Percentiles rank a stretch among this genome's conserved stretches.
phyloP scores from a whole-genome alignment of 2,888 invertebrate species.

The Idaea dimidiata region DNA sequence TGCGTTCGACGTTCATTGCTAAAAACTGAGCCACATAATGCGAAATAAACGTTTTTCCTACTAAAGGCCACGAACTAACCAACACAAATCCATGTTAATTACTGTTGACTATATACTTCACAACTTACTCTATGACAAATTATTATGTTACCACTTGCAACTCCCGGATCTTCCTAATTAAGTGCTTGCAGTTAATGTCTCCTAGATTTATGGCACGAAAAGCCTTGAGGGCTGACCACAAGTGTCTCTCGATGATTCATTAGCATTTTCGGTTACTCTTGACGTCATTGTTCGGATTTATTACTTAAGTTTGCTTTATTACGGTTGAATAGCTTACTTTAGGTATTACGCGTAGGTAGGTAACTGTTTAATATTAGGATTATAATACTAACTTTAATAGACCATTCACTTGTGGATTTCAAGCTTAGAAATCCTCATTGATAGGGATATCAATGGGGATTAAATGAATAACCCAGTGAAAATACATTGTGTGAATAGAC shows the following conservation, averaged over 20 bases:
- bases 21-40: no score
- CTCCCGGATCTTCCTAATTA: constrained; percentile 66
- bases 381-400: no score
- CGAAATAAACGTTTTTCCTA: no score
- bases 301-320: constrained; percentile 5
- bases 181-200: constrained; percentile 68
- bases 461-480: no score
- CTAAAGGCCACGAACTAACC: no score
- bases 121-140: constrained; percentile 39
- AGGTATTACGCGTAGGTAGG: not conserved
- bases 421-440: no score
- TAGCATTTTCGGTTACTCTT: constrained; percentile 8
- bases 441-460: no score
- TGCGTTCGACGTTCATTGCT: no score
- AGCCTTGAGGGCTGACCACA: constrained; percentile 21
- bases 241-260: constrained; percentile 17
- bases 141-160: constrained; percentile 46
- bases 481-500: no score
- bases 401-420: no score
- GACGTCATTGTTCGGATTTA: constrained; percentile 8
- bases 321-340: not conserved
- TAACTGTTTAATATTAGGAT: not conserved
- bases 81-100: no score
- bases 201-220: constrained; percentile 49
- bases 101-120: constrained; percentile 9